These are phyloP conservation scores for Ptilodon capucinus DNA, from an alignment of 2,888 invertebrate genomes.

Conservation along the genomic window DNA sequence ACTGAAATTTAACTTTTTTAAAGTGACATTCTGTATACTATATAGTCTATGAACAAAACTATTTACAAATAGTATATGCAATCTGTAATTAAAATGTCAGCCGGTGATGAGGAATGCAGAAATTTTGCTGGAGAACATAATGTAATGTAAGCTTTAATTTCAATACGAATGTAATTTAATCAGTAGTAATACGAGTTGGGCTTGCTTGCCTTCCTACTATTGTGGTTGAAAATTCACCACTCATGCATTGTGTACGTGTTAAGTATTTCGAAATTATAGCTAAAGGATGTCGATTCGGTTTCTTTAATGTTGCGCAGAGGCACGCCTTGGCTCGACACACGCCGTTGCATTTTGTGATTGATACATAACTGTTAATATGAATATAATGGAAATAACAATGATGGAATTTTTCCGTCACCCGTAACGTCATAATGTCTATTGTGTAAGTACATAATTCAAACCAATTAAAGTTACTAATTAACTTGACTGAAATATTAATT, in stretches of 20 bases:
- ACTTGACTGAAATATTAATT: too few relatives aligned
- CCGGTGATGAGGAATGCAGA: constrained; percentile 8
- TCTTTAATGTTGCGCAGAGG: background rate
- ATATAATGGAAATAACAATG: background rate
- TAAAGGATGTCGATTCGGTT: background rate
- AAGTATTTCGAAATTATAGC: background rate
- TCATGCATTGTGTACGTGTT: too few relatives aligned
- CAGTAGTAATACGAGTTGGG: too few relatives aligned
- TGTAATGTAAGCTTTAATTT: constrained; percentile 17
- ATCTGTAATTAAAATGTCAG: constrained; percentile 15
- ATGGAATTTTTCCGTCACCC: background rate
- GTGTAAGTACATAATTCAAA: too few relatives aligned
- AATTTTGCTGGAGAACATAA: constrained; percentile 8
- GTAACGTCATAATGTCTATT: background rate
- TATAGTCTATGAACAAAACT: too few relatives aligned
- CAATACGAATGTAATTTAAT: background rate
- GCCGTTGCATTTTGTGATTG: background rate
- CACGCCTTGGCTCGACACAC: background rate
- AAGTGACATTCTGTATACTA: too few relatives aligned
- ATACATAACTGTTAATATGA: background rate
- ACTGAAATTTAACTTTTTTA: too few relatives aligned
- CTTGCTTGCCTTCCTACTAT: too few relatives aligned
- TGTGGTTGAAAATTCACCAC: background rate
- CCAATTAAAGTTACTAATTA: too few relatives aligned
- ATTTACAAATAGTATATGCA: background rate